These are phyloP conservation scores for Hypothenemus hampei DNA, from an alignment of 1,140 invertebrate species.

Conservation along the genomic window DNA sequence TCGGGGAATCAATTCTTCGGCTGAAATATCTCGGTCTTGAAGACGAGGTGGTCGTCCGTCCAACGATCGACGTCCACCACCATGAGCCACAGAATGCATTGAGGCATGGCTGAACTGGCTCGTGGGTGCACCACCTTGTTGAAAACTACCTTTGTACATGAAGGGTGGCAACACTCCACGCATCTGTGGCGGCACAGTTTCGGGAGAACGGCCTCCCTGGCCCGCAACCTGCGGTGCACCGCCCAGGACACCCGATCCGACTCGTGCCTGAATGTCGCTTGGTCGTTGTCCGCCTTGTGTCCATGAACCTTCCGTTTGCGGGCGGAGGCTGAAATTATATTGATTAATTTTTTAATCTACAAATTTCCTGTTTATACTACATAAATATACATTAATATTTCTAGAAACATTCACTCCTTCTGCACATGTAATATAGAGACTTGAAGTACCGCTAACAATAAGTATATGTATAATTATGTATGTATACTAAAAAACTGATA, in stretches of 20 bases:
- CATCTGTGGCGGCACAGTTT: conserved; percentile 55
- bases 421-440: too few species aligned
- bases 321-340: conserved; percentile 64
- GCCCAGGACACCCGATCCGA: conserved; percentile 49
- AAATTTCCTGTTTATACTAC: not conserved
- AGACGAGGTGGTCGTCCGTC: conserved; percentile 40
- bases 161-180: conserved; percentile 71
- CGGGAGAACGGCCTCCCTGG: conserved; percentile 59
- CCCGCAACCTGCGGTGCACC: conserved; percentile 57
- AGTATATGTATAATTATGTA: too few species aligned
- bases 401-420: too few species aligned
- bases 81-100: conserved; percentile 27
- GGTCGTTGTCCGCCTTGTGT: conserved; percentile 64
- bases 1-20: conserved; percentile 54
- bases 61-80: conserved; percentile 9
- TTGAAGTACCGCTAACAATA: too few species aligned
- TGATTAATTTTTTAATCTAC: too few species aligned
- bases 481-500: too few species aligned
- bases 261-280: conserved; percentile 30
- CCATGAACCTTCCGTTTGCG: conserved; percentile 78
- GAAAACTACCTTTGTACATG: conserved; percentile 41
- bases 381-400: too few species aligned
- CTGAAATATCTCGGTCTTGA: conserved; percentile 40
- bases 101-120: conserved; percentile 37
- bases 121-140: conserved; percentile 21